These are phyloP conservation scores for Achatina immaculata DNA, from an alignment of 1,140 invertebrate species.

Conservation along the genomic window DNA sequence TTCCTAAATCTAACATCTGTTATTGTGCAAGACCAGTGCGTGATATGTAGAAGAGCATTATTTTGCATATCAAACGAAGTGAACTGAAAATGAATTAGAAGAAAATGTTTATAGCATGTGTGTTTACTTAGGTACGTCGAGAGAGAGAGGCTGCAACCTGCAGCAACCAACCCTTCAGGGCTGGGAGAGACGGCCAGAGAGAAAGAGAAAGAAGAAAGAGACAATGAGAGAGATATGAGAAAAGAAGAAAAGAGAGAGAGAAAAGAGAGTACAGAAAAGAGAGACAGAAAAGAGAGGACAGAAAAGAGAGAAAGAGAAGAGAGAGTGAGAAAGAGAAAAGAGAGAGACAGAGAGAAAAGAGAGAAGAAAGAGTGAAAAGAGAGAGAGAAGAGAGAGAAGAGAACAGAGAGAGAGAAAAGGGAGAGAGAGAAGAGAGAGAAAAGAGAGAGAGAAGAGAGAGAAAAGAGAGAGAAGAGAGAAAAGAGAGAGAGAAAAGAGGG, in stretches of 20 bases:
- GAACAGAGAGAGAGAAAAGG: background rate
- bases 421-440: background rate
- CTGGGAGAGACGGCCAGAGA: constrained; percentile 1
- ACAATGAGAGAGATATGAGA: background rate
- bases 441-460: background rate
- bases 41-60: no score
- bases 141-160: background rate
- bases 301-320: background rate
- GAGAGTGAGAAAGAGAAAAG: background rate
- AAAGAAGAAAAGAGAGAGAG: background rate
- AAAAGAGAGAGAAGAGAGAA: background rate
- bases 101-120: background rate
- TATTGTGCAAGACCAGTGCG: no score
- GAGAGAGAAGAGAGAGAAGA: background rate
- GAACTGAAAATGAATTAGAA: background rate
- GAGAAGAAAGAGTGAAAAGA: background rate
- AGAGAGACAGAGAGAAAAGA: constrained; percentile 24
- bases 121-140: background rate
- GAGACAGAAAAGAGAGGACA: background rate
- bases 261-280: background rate
- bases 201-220: constrained; percentile 10
- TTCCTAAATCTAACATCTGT: no score
- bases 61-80: no score
- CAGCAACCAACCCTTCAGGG: background rate
- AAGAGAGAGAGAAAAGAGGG: background rate